Evolutionary conservation across 1,140 invertebrate species (phyloP).

Genomic region (Drosophila equinoxialis): DNA sequence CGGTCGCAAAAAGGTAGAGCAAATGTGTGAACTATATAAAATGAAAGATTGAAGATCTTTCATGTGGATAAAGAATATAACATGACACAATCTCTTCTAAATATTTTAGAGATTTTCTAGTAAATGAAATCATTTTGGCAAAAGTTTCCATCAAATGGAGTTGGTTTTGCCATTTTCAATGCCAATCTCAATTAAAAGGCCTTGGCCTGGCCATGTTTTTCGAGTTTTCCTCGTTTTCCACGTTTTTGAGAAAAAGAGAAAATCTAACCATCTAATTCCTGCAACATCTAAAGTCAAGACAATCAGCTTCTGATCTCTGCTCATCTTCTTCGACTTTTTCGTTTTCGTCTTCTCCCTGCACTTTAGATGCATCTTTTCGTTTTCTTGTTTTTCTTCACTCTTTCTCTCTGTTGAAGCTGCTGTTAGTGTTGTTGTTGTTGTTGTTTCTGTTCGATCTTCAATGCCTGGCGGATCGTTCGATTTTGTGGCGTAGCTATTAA

Average conservation of each 20-base stretch:
- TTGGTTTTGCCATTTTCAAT: background rate
- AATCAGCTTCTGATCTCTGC: slow-evolving; percentile 8
- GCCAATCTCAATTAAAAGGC: slow-evolving; percentile 11
- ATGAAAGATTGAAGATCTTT: background rate
- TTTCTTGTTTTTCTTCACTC: slow-evolving; percentile 13
- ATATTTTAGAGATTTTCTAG: too few species aligned
- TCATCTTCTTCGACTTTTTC: background rate
- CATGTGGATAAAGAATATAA: too few species aligned
- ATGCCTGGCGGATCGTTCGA: slow-evolving; percentile 60
- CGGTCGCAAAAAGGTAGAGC: background rate
- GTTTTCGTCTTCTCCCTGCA: background rate
- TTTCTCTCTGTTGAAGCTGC: background rate
- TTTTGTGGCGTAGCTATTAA: slow-evolving; percentile 77
- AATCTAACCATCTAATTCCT: slow-evolving; percentile 1
- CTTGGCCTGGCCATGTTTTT: slow-evolving; percentile 4
- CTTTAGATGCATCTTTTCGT: slow-evolving; percentile 14
- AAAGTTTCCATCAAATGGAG: background rate
- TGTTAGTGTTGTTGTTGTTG: background rate
- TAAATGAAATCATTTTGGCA: background rate
- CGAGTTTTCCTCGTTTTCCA: background rate
- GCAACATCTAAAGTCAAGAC: slow-evolving; percentile 4
- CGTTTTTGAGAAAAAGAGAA: slow-evolving; percentile 2
- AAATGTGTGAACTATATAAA: background rate
- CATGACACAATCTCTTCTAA: too few species aligned
- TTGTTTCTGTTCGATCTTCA: slow-evolving; percentile 15